Conservation (phyloP, 2,797 vertebrate species). For the Enteromius anoplus region DNA sequence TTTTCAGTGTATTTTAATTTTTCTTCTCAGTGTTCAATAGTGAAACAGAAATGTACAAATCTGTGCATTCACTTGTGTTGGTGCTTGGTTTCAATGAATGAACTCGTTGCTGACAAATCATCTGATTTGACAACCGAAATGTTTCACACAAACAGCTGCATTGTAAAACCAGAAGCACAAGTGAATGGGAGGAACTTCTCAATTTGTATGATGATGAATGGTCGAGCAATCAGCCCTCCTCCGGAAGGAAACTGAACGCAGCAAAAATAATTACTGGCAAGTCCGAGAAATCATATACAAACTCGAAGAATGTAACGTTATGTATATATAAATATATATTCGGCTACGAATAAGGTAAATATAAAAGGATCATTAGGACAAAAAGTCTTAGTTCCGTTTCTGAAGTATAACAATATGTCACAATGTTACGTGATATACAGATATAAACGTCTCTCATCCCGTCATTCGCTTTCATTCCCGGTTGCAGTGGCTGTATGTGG, state of each 20-base stretch:
- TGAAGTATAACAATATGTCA: neutral
- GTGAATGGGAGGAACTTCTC: slow-evolving; percentile 34
- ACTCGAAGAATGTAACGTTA: neutral
- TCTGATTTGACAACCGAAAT: neutral
- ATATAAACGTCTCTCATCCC: neutral
- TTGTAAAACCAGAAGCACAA: slow-evolving; percentile 26
- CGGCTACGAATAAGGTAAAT: neutral
- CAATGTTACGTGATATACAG: neutral
- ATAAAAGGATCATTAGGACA: neutral
- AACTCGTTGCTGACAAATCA: neutral
- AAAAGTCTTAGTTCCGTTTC: neutral
- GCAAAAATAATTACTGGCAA: neutral
- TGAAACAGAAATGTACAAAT: neutral
- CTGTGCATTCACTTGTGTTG: neutral
- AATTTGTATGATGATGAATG: slow-evolving; percentile 17
- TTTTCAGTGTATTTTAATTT: neutral
- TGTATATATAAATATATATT: neutral
- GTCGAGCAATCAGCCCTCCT: slow-evolving; percentile 11
- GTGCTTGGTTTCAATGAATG: neutral
- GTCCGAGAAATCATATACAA: neutral
- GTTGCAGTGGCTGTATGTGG: neutral
- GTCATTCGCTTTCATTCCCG: slow-evolving; percentile 15
- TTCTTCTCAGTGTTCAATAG: neutral
- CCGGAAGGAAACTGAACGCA: slow-evolving; percentile 30
- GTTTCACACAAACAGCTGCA: slow-evolving; percentile 17